These are phyloP conservation scores for Hoplias malabaricus DNA, from an alignment of 2,113 vertebrate species.

Conservation along the genomic window DNA sequence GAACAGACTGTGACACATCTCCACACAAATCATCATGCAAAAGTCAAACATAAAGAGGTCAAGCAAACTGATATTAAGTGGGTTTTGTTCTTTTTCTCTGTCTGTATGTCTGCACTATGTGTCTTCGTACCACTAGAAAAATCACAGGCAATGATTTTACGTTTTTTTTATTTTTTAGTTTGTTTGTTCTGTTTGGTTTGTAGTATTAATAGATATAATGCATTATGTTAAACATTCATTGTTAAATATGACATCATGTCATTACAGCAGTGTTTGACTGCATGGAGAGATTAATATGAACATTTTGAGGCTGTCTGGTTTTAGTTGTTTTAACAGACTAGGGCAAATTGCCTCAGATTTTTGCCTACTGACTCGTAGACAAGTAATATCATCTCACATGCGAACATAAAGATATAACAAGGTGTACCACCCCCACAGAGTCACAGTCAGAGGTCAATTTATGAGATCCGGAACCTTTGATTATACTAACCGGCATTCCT, in stretches of 20 bases:
- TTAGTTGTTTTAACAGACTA: constrained; percentile 49
- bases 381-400: constrained; percentile 24
- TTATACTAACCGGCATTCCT: constrained; percentile 37
- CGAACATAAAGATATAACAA: constrained; percentile 59
- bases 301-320: constrained; percentile 49
- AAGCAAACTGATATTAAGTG: background rate
- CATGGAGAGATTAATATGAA: constrained; percentile 16
- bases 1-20: constrained; percentile 13
- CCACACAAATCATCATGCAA: constrained; percentile 47
- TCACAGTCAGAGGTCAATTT: constrained; percentile 77
- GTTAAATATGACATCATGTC: constrained; percentile 10
- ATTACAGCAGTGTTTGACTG: background rate
- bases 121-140: background rate
- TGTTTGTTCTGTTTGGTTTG: background rate
- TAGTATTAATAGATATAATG: background rate
- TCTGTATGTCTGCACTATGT: background rate
- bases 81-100: background rate
- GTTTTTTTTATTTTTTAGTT: background rate
- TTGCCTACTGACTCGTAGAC: background rate
- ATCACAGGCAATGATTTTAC: background rate
- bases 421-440: constrained; percentile 60
- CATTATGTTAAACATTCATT: constrained; percentile 27
- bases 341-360: background rate
- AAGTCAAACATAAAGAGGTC: constrained; percentile 8
- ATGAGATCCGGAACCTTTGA: constrained; percentile 59